These are phyloP conservation scores for Decapterus maruadsi DNA, from an alignment of 2,797 vertebrate species.

Conservation along the genomic window DNA sequence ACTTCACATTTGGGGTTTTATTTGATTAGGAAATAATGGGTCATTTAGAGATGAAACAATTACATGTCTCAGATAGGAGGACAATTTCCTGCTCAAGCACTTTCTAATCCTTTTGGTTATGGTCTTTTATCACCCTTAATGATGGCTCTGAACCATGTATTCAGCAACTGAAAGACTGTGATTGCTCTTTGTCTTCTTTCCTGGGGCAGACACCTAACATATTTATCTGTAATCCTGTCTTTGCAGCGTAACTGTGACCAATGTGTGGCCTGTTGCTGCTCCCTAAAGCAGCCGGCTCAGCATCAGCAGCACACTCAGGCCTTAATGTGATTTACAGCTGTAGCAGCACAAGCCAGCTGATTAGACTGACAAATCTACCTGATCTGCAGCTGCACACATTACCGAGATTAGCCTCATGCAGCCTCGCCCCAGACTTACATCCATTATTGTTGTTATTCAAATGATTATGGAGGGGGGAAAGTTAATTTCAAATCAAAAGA, in stretches of 20 bases:
- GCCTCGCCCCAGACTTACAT: constrained; percentile 52
- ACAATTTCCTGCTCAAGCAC: constrained; percentile 76
- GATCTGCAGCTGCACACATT: constrained; percentile 78
- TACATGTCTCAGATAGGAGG: constrained; percentile 59
- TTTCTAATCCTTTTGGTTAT: constrained; percentile 76
- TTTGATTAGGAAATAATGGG: constrained; percentile 72
- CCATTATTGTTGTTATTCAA: constrained; percentile 55
- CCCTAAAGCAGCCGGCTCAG: constrained; percentile 71
- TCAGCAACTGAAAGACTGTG: constrained; percentile 56
- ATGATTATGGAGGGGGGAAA: constrained; percentile 38
- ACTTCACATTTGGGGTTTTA: constrained; percentile 48
- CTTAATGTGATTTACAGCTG: constrained; percentile 82
- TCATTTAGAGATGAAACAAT: constrained; percentile 75
- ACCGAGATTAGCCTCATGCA: constrained; percentile 68
- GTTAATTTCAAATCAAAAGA: constrained; percentile 59
- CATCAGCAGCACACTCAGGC: constrained; percentile 70
- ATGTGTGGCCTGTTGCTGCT: constrained; percentile 75
- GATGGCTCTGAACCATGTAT: constrained; percentile 69
- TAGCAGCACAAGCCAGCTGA: constrained; percentile 69
- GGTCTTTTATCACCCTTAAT: constrained; percentile 78
- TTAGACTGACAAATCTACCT: constrained; percentile 81
- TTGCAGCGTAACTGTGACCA: constrained; percentile 78
- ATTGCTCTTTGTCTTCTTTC: constrained; percentile 76
- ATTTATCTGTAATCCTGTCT: constrained; percentile 84
- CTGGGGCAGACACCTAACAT: constrained; percentile 79